Evolutionary conservation across 2,888 invertebrate genomes (phyloP).

Genomic region (Koerneria pararmatus): DNA sequence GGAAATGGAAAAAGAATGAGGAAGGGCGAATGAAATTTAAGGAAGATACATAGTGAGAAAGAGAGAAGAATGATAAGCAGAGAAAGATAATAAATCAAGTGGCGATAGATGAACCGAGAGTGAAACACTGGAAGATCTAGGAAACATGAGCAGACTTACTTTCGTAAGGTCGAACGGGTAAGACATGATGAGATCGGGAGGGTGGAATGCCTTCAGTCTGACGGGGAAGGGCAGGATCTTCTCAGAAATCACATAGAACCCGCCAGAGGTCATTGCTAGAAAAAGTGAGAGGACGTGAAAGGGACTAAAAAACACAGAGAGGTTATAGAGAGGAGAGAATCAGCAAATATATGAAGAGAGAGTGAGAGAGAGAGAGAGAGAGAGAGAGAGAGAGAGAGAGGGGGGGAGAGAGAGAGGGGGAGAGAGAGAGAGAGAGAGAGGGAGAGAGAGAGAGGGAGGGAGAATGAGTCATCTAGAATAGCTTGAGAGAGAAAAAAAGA

Average conservation of each 20-base stretch:
- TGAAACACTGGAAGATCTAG: slow-evolving; percentile 2
- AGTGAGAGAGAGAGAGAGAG: not conserved
- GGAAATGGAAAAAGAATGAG: too few species aligned
- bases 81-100: too few species aligned
- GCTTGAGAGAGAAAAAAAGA: not conserved
- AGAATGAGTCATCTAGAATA: too few species aligned
- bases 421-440: not conserved
- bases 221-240: too few species aligned
- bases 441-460: not conserved
- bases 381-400: slow-evolving; percentile 5
- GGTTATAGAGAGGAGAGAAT: slow-evolving; percentile 8
- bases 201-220: too few species aligned
- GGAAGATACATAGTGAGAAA: too few species aligned
- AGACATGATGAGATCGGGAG: too few species aligned
- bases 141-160: too few species aligned
- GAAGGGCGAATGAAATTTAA: too few species aligned
- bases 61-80: too few species aligned
- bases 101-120: not conserved
- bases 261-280: not conserved
- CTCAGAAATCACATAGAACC: too few species aligned
- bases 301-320: not conserved
- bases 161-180: too few species aligned
- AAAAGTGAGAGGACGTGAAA: not conserved
- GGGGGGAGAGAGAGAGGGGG: slow-evolving; percentile 5
- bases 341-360: slow-evolving; percentile 1